These are phyloP conservation scores for Propithecus perrieri DNA, from an alignment of 2,797 vertebrate species.

Conservation along the genomic window DNA sequence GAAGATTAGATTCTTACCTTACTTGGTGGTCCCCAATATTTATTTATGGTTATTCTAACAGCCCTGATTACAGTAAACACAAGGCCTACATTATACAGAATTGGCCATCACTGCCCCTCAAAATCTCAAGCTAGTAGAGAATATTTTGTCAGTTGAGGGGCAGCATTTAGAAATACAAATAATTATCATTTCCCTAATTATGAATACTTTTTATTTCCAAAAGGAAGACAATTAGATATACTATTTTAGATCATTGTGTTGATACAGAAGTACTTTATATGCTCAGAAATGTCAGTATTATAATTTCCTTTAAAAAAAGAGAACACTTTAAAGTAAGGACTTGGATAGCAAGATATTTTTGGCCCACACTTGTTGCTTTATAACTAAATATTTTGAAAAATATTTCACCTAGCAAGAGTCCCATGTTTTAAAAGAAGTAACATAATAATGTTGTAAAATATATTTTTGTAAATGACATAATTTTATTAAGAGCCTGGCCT, in stretches of 20 bases:
- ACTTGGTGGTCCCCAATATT: not conserved
- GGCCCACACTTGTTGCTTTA: not conserved
- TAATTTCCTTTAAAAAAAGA: not conserved
- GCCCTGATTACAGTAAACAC: not conserved
- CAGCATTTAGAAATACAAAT: not conserved
- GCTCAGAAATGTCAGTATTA: not conserved
- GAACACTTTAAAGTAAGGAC: not conserved
- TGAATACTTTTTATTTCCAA: not conserved
- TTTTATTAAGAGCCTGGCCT: not conserved
- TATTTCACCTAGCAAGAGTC: not conserved
- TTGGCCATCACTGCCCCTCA: not conserved
- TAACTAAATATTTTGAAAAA: not conserved
- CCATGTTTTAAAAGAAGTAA: not conserved
- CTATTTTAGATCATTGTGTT: not conserved
- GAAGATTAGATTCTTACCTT: not conserved
- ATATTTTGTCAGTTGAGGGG: not conserved
- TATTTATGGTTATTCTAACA: not conserved
- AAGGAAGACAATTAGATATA: not conserved
- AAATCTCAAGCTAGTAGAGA: not conserved
- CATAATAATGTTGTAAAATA: not conserved
- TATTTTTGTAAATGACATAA: not conserved
- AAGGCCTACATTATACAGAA: not conserved
- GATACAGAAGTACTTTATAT: not conserved
- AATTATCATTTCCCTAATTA: not conserved
- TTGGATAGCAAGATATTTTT: not conserved